Percentiles rank a stretch among this genome's conserved stretches.
Evolutionary conservation across 2,888 invertebrate genomes (phyloP).

Genomic region (Micoletzkya japonica): DNA sequence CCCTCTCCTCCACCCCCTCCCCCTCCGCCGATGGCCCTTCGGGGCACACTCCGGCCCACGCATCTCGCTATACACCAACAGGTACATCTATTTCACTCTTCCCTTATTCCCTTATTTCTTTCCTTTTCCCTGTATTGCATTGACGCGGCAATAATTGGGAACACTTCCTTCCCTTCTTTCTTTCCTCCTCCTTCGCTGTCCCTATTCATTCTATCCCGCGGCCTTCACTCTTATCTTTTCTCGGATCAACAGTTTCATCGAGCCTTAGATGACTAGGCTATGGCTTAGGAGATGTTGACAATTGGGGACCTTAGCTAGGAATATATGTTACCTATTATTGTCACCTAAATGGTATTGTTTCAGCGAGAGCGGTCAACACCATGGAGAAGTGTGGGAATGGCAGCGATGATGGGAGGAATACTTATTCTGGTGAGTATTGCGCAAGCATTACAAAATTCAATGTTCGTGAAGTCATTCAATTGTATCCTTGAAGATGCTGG

Average conservation of each 20-base stretch:
- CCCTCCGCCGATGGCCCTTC: slow-evolving; percentile 41
- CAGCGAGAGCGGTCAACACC: neutral
- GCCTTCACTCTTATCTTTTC: neutral
- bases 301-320: neutral
- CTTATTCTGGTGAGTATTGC: slow-evolving; percentile 14
- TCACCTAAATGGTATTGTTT: neutral
- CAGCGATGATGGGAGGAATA: slow-evolving; percentile 8
- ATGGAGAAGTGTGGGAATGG: slow-evolving; percentile 22
- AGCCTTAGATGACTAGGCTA: no score
- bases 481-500: slow-evolving; percentile 19
- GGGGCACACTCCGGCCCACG: slow-evolving; percentile 37
- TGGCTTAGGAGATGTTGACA: no score
- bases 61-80: slow-evolving; percentile 49
- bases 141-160: neutral
- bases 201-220: neutral
- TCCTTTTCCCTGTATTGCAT: neutral
- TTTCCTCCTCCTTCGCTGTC: neutral
- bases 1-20: slow-evolving; percentile 36
- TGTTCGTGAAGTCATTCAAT: no score
- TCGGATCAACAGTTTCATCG: no score
- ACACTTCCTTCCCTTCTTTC: neutral
- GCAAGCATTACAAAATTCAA: neutral
- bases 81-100: slow-evolving; percentile 31
- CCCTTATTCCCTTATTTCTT: neutral
- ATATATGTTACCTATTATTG: neutral